These are phyloP conservation scores for Drosophila macrothrix DNA, from an alignment of 2,888 invertebrate genomes.

Conservation along the genomic window DNA sequence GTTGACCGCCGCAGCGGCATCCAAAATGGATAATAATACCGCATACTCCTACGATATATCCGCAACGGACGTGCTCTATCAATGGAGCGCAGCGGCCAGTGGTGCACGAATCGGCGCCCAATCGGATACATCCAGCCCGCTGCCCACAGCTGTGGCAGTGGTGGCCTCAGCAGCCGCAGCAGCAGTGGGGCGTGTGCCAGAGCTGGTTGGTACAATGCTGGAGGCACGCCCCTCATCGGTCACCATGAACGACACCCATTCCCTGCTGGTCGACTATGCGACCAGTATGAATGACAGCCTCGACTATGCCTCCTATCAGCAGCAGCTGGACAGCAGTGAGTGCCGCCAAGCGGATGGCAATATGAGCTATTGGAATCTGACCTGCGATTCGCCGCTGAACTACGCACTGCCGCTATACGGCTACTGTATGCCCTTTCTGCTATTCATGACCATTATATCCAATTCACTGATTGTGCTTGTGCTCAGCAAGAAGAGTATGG, in stretches of 20 bases:
- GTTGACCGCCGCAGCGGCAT: constrained; percentile 43
- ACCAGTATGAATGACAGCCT: constrained; percentile 56
- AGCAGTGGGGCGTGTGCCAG: constrained; percentile 16
- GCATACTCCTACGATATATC: constrained; percentile 46
- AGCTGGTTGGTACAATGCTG: constrained; percentile 21
- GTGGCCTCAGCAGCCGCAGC: constrained; percentile 9
- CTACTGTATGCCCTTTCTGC: constrained; percentile 90
- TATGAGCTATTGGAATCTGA: constrained; percentile 83
- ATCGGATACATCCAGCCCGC: constrained; percentile 1
- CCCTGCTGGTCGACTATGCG: constrained; percentile 54
- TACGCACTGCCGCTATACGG: constrained; percentile 84
- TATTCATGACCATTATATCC: constrained; percentile 94
- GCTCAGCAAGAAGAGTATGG: constrained; percentile 95
- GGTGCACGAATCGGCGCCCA: constrained; percentile 45
- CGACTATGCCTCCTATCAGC: constrained; percentile 65
- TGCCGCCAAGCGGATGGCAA: constrained; percentile 75
- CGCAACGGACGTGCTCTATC: constrained; percentile 58
- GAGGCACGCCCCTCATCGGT: not conserved
- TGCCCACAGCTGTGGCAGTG: constrained; percentile 22
- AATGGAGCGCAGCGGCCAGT: constrained; percentile 56
- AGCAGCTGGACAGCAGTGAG: constrained; percentile 53
- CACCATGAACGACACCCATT: constrained; percentile 43
- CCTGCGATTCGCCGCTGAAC: constrained; percentile 83
- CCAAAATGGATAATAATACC: constrained; percentile 57
- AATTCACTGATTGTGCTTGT: constrained; percentile 96